These are phyloP conservation scores for Anoplius nigerrimus DNA, from an alignment of 2,888 invertebrate genomes.

Conservation along the genomic window DNA sequence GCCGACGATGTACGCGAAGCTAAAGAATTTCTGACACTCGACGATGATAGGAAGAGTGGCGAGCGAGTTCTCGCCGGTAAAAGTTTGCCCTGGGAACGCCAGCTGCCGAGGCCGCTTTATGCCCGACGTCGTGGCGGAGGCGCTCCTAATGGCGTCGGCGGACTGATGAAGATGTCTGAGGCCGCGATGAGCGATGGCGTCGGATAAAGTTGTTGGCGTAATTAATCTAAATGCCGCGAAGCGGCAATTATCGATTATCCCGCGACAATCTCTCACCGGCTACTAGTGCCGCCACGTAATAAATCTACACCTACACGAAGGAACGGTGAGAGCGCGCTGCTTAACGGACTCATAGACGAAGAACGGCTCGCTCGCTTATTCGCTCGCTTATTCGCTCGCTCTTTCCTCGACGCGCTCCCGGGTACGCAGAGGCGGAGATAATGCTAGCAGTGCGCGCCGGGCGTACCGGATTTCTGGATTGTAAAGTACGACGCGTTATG, in stretches of 20 bases:
- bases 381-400: too few species aligned
- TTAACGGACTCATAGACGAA: too few species aligned
- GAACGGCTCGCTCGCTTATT: too few species aligned
- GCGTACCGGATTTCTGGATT: slow-evolving; percentile 43
- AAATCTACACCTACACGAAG: not conserved
- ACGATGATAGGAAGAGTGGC: too few species aligned
- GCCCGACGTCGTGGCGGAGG: not conserved
- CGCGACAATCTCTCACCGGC: slow-evolving; percentile 25
- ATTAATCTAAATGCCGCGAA: slow-evolving; percentile 28
- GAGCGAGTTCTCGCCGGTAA: too few species aligned
- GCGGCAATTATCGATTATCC: slow-evolving; percentile 40
- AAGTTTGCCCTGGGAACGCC: too few species aligned
- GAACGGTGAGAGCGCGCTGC: not conserved
- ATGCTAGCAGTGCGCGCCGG: slow-evolving; percentile 11
- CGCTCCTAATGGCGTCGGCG: slow-evolving; percentile 8
- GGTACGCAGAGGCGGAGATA: slow-evolving; percentile 22
- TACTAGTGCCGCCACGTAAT: slow-evolving; percentile 14
- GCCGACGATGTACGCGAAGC: too few species aligned
- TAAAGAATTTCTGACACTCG: too few species aligned
- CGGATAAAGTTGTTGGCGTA: slow-evolving; percentile 13
- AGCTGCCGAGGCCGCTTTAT: not conserved
- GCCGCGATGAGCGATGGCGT: not conserved
- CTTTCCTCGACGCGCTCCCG: slow-evolving; percentile 9
- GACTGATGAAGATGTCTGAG: not conserved
- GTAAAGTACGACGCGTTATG: slow-evolving; percentile 28